Evolutionary conservation across 2,797 vertebrate genomes (phyloP).

Genomic region (Champsocephalus esox): DNA sequence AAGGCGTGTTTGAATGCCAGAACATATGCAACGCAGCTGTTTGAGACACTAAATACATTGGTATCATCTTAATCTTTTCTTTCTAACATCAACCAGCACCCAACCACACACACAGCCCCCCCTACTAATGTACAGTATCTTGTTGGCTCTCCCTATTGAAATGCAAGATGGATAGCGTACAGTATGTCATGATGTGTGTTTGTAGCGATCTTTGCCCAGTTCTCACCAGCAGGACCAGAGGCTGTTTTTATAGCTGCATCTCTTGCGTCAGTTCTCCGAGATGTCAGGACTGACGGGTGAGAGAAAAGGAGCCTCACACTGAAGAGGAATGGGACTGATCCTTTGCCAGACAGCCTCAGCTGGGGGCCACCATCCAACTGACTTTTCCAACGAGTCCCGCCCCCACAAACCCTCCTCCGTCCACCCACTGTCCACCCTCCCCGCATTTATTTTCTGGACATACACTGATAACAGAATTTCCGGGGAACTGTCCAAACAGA

Average conservation of each 20-base stretch:
- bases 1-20: slow-evolving; percentile 43
- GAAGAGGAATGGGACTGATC: slow-evolving; percentile 78
- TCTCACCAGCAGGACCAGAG: slow-evolving; percentile 82
- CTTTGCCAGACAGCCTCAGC: slow-evolving; percentile 79
- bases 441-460: slow-evolving; percentile 64
- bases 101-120: slow-evolving; percentile 3
- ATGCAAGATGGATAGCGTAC: slow-evolving; percentile 52
- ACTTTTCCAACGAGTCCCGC: slow-evolving; percentile 57
- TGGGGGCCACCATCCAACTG: slow-evolving; percentile 66
- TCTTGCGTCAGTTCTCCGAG: slow-evolving; percentile 70
- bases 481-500: slow-evolving; percentile 62
- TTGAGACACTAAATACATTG: slow-evolving; percentile 64
- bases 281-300: slow-evolving; percentile 68
- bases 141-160: slow-evolving; percentile 48
- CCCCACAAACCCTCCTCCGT: slow-evolving; percentile 34
- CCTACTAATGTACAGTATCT: slow-evolving; percentile 41
- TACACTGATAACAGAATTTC: slow-evolving; percentile 73
- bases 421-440: slow-evolving; percentile 47
- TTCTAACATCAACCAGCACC: slow-evolving; percentile 34
- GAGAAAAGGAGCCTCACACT: slow-evolving; percentile 72
- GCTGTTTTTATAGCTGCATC: slow-evolving; percentile 71
- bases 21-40: slow-evolving; percentile 55
- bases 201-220: slow-evolving; percentile 54
- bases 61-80: slow-evolving; percentile 62
- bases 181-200: slow-evolving; percentile 27